A percentile compares a stretch with the other conserved stretches of the same genome.
These are phyloP conservation scores for Galeopterus variegatus DNA, from an alignment of 2,113 vertebrate species.

Conservation along the genomic window DNA sequence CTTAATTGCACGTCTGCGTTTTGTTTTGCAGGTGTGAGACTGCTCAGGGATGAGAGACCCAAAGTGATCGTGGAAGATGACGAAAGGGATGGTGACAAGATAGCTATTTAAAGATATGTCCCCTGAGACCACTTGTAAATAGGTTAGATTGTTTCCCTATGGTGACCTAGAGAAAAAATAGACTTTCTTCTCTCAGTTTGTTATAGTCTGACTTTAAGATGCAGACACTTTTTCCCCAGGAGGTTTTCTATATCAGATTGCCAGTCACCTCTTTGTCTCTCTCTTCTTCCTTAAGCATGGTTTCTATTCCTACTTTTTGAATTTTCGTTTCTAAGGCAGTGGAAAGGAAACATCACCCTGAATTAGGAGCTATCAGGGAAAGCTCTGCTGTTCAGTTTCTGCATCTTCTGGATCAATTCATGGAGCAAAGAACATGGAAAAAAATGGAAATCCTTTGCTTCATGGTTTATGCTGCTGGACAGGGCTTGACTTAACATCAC, in stretches of 20 bases:
- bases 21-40: slow-evolving; percentile 89
- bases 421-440: background rate
- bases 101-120: slow-evolving; percentile 83
- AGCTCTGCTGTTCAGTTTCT: background rate
- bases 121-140: slow-evolving; percentile 66
- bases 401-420: background rate
- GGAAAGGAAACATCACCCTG: background rate
- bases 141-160: slow-evolving; percentile 71
- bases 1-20: slow-evolving; percentile 61
- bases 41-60: slow-evolving; percentile 90
- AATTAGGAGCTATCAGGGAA: background rate
- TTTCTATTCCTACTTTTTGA: background rate
- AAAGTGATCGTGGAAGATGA: slow-evolving; percentile 93
- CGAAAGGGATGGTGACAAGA: slow-evolving; percentile 91
- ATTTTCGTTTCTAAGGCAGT: background rate
- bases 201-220: slow-evolving; percentile 34
- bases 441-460: background rate
- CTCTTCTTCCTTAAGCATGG: background rate
- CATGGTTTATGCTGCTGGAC: background rate
- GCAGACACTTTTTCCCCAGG: slow-evolving; percentile 26
- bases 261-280: background rate
- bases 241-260: background rate
- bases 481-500: background rate
- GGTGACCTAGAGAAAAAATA: slow-evolving; percentile 73
- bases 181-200: slow-evolving; percentile 71